These are phyloP conservation scores for Desoria tigrina DNA, from an alignment of 2,888 invertebrate genomes.

Conservation along the genomic window DNA sequence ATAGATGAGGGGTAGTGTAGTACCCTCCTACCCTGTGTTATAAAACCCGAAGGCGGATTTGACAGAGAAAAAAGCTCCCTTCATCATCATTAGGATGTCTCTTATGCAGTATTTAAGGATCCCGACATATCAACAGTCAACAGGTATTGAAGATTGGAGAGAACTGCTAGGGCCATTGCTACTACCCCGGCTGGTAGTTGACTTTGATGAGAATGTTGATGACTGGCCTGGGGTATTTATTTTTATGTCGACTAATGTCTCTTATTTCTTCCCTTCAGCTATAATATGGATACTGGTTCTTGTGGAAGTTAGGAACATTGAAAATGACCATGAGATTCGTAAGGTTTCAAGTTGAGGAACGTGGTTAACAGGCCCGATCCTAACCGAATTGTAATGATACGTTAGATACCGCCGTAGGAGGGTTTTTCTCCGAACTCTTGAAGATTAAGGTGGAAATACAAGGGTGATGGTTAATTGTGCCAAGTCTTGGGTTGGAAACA, in stretches of 20 bases:
- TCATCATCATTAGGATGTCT: constrained; percentile 21
- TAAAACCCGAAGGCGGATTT: constrained; percentile 22
- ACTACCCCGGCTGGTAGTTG: neutral
- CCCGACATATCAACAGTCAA: constrained; percentile 35
- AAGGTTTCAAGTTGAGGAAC: too few relatives aligned
- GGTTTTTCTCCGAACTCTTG: constrained; percentile 2
- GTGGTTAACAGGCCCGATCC: neutral
- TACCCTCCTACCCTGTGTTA: constrained; percentile 12
- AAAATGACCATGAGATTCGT: too few relatives aligned
- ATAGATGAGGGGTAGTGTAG: neutral
- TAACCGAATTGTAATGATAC: constrained; percentile 5
- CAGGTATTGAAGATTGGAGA: too few relatives aligned
- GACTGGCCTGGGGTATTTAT: constrained; percentile 48
- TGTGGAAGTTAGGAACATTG: constrained; percentile 2
- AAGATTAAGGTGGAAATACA: too few relatives aligned
- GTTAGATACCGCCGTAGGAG: neutral
- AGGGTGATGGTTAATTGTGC: neutral
- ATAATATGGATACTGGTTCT: neutral
- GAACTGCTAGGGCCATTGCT: neutral
- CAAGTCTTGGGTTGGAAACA: neutral
- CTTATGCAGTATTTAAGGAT: constrained; percentile 31
- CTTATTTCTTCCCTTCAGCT: neutral
- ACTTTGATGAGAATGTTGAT: constrained; percentile 37
- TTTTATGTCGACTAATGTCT: constrained; percentile 40
- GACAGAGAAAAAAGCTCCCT: constrained; percentile 13